phyloP scores from a whole-genome alignment of 2,113 vertebrate genomes.

The Anguilla rostrata region DNA sequence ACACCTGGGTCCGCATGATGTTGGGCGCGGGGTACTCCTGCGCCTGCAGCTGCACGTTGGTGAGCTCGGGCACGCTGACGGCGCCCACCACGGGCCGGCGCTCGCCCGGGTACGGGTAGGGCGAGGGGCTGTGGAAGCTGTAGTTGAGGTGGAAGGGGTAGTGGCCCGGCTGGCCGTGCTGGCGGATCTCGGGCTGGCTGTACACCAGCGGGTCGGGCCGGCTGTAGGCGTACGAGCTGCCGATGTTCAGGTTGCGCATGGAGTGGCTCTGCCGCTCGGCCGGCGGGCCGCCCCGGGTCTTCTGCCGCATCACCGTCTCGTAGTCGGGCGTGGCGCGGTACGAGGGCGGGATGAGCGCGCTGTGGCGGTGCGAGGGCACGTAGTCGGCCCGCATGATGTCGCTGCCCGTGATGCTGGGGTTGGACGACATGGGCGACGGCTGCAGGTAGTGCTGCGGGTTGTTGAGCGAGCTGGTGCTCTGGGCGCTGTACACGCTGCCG shows the following conservation, averaged over 20 bases:
- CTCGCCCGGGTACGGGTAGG: slow-evolving; percentile 84
- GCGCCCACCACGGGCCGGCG: slow-evolving; percentile 88
- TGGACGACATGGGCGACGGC: slow-evolving; percentile 95
- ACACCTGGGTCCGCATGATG: slow-evolving; percentile 93
- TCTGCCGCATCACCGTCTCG: slow-evolving; percentile 94
- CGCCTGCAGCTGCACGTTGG: slow-evolving; percentile 90
- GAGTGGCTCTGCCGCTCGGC: slow-evolving; percentile 89
- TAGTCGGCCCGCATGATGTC: slow-evolving; percentile 88
- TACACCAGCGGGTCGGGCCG: slow-evolving; percentile 91
- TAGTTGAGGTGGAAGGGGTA: slow-evolving; percentile 85
- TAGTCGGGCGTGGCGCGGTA: slow-evolving; percentile 96
- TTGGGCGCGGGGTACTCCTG: slow-evolving; percentile 92
- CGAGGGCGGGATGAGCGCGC: slow-evolving; percentile 89
- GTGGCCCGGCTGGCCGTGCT: slow-evolving; percentile 77
- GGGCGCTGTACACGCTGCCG: slow-evolving; percentile 94
- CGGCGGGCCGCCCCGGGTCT: slow-evolving; percentile 73
- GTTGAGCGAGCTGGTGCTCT: slow-evolving; percentile 94
- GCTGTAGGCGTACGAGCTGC: slow-evolving; percentile 91
- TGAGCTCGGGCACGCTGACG: slow-evolving; percentile 92
- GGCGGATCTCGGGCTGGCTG: slow-evolving; percentile 95
- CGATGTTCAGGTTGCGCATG: slow-evolving; percentile 91
- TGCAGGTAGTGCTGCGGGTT: slow-evolving; percentile 90
- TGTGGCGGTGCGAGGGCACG: slow-evolving; percentile 87
- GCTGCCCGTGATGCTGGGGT: slow-evolving; percentile 92
- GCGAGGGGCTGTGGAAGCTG: slow-evolving; percentile 89